Evolutionary conservation across 37 sponge, comb jelly and placozoan species (phyloP), one percentile per base, ranked within the genome.

Genomic region (Agelas oroides): DNA sequence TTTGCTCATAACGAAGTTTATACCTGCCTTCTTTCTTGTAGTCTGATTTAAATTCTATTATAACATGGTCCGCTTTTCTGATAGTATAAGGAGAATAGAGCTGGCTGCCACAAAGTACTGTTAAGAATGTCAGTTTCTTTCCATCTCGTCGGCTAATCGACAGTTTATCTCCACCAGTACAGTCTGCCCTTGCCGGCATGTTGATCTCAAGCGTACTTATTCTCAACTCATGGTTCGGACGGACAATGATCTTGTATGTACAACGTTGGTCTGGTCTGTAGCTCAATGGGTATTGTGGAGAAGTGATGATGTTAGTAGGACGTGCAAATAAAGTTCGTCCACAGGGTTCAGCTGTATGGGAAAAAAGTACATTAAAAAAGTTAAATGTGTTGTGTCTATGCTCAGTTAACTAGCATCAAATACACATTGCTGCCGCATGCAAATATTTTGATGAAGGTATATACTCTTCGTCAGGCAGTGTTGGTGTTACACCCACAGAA

Each of bases 271-370:
- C n/a, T 36, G 86, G 86, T 65, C 62, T 62, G 38, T 85, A 90
- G 61, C 36, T 62, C 3, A 90, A 39, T 37, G 91, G 91, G 58
- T 81, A 85, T 18, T 90, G 81, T 31, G 91, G 91, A 2, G 91
- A 90, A 27, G 85, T 72, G 68, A 90, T 85, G 24, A 80, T 65
- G 20, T 71, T 86, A 35, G 76, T 85, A 0, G 66, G 81, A 5
- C 46, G 69, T 11, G 24, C 75, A 77, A 65, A 90, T 21, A 55
- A 37, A 56, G 64, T 65, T 52, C 71, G 64, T 33, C 91, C 91
- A 81, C 91, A 90, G 53, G 41, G 54, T 38, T 74, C 37, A 16
- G 59, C 91, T 90, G 62, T 31, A 61, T 20, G 54, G 54, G 31
- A 5, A 16, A 81, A 40, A 35, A 23, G 11, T 12, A n/a, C n/a